These are phyloP conservation scores for Trinectes maculatus DNA, from an alignment of 2,113 vertebrate genomes.

Conservation along the genomic window DNA sequence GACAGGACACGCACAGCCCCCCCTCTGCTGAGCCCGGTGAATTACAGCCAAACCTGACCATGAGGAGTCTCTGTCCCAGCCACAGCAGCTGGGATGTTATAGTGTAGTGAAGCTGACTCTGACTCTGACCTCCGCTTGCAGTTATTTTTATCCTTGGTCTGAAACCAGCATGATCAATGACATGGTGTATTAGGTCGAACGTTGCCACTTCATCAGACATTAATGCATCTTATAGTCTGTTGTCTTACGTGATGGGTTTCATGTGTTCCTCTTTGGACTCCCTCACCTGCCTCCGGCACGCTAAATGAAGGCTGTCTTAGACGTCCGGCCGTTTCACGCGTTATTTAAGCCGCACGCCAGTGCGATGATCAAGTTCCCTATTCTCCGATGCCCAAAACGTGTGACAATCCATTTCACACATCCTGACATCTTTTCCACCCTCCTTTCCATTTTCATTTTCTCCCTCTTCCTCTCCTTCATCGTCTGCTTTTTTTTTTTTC, in stretches of 20 bases:
- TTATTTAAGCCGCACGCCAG: constrained; percentile 35
- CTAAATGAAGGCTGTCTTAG: constrained; percentile 28
- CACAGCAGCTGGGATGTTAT: constrained; percentile 27
- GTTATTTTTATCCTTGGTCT: constrained; percentile 8
- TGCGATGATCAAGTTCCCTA: constrained; percentile 36
- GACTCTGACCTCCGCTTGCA: constrained; percentile 24
- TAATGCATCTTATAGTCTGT: constrained; percentile 8
- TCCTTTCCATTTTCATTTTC: constrained; percentile 26
- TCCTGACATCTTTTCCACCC: constrained; percentile 21
- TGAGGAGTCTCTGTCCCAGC: constrained; percentile 49
- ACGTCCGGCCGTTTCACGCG: constrained; percentile 51
- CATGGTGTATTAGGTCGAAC: background rate
- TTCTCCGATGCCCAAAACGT: constrained; percentile 39
- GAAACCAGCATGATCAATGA: background rate
- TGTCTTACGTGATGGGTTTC: constrained; percentile 25
- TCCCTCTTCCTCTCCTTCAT: constrained; percentile 4
- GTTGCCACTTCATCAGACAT: background rate
- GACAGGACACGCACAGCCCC: constrained; percentile 47
- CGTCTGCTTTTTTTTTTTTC: too few species aligned
- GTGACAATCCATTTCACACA: constrained; percentile 55
- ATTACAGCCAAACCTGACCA: constrained; percentile 59
- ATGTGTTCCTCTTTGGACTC: constrained; percentile 27
- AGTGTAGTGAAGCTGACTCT: constrained; percentile 12
- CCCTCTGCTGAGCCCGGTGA: constrained; percentile 56
- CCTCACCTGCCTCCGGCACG: constrained; percentile 29